Conservation (phyloP, 2,888 invertebrate genomes). For the Camponotus fellah region DNA sequence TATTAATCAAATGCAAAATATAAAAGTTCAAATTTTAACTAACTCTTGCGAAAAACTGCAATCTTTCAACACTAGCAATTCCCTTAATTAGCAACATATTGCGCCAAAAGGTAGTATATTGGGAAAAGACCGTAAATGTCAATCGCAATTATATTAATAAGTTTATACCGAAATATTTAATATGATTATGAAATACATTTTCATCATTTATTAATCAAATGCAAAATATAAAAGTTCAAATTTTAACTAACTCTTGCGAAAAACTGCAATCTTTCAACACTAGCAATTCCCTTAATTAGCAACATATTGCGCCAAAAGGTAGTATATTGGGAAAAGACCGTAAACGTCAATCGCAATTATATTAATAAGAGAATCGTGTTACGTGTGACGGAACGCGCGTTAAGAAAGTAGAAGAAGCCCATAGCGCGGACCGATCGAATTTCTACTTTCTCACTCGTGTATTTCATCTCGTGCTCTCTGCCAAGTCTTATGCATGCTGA, state of each 20-base stretch:
- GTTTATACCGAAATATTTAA: background rate
- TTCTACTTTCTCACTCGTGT: conserved; percentile 73
- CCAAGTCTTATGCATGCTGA: conserved; percentile 74
- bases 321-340: background rate
- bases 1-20: background rate
- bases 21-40: background rate
- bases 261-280: background rate
- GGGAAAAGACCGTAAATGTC: conserved; percentile 38
- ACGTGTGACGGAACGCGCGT: conserved; percentile 18
- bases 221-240: background rate
- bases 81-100: background rate
- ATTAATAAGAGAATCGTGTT: conserved; percentile 36
- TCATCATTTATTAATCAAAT: background rate
- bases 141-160: conserved; percentile 21
- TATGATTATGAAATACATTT: background rate
- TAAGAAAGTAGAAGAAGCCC: conserved; percentile 65
- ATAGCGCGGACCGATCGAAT: conserved; percentile 67
- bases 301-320: background rate
- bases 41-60: background rate
- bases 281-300: background rate
- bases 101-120: background rate
- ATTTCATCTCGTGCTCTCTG: conserved; percentile 67
- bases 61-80: background rate
- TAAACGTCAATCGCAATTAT: conserved; percentile 52
- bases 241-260: background rate